Evolutionary conservation across 1,140 invertebrate species (phyloP), one percentile per base, ranked within the genome.

Genomic region (Drosophila ironensis): DNA sequence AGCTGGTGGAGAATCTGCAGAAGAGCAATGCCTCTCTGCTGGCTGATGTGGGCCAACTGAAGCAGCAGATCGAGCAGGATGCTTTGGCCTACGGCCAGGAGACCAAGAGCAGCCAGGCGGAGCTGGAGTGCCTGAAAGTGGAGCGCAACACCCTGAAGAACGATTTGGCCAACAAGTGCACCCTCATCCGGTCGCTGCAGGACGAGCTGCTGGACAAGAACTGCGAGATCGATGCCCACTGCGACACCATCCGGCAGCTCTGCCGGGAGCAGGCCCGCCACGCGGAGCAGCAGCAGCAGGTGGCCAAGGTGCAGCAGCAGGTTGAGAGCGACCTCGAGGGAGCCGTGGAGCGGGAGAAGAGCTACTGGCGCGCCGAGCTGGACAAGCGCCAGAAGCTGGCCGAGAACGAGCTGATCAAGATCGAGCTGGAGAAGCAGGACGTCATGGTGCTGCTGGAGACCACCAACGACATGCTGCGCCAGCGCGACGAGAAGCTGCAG

Each of bases 301-400:
- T 89, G 63, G 88, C 91, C 59, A 90, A 89, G 67, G 78, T 90
- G 11, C 88, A 91, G 69, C 88, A 91, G 69, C 84, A 87, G 69
- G 71, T 91, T 9, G 91, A 92, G 72, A 75, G 59, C 3, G 81
- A 74, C 42, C 69, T 89, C 11, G 90, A 91, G 64, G 70, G 89
- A 1, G 76, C 88, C 0, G 68, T 91, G n/a, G 78, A 90, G 45
- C 87, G 91, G 16, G 84, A 91, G 81, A 89, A 90, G 46, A 77
- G 89, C 66, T 89, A 90, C 24, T 90, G 88, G 67, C 87, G 89
- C 1, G 87, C 76, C 14, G 91, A 92, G 72, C 73, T 92, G 46
- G 91, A 92, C 66, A 91, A 92, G 63, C 91, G 91, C 33, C 91
- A 92, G 86, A 90, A 91, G 38, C 89, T 91, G 60, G 91, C 90